A percentile compares a stretch with the other conserved stretches of the same genome.
Evolutionary conservation across 2,797 vertebrate species (phyloP).

Genomic region (Onychomys leucogaster): DNA sequence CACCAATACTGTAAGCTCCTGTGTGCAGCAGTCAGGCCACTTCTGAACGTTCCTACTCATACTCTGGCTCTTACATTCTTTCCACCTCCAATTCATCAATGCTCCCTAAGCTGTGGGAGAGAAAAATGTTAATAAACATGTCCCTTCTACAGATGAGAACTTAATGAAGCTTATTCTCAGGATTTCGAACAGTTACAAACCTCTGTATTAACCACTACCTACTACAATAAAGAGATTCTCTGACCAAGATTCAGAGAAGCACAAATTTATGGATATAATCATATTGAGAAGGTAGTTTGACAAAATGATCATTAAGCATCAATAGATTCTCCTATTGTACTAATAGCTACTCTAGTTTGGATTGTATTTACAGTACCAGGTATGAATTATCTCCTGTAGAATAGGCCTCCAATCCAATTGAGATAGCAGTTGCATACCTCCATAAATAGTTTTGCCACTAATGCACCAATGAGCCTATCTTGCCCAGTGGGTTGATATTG

Average conservation of each 20-base stretch:
- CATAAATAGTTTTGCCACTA: not conserved
- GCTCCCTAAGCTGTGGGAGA: not conserved
- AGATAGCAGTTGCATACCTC: not conserved
- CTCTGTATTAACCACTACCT: not conserved
- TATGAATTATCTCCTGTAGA: not conserved
- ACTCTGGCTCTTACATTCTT: not conserved
- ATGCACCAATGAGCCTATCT: not conserved
- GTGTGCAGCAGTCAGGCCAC: not conserved
- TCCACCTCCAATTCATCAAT: not conserved
- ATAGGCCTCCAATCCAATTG: not conserved
- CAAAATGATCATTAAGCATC: not conserved
- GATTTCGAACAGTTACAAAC: not conserved
- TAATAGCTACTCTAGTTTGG: not conserved
- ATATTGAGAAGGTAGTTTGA: not conserved
- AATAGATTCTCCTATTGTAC: not conserved
- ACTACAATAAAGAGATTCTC: not conserved
- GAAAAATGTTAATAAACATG: not conserved
- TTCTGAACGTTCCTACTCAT: not conserved
- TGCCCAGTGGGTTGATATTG: not conserved
- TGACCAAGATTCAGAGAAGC: too few relatives aligned
- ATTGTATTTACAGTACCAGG: not conserved
- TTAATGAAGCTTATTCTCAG: not conserved
- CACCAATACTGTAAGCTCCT: not conserved
- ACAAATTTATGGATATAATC: not conserved
- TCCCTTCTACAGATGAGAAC: not conserved